Evolutionary conservation across 2,797 vertebrate genomes (phyloP).

Genomic region (Labroides dimidiatus): DNA sequence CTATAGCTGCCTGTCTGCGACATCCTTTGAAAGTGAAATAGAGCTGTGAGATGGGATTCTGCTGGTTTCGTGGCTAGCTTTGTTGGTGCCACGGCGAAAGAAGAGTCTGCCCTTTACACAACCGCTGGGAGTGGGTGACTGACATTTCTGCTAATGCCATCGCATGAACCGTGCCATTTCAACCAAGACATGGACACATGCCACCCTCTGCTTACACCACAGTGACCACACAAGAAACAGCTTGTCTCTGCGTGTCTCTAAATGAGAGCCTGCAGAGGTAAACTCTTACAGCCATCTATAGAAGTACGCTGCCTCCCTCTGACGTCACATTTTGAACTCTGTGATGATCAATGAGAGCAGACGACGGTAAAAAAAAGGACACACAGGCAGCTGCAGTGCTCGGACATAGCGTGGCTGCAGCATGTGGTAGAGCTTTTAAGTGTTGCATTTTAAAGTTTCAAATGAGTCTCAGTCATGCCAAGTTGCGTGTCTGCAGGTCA

Average conservation of each 20-base stretch:
- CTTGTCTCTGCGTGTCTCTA: conserved; percentile 53
- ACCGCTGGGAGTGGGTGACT: conserved; percentile 65
- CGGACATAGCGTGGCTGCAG: background rate
- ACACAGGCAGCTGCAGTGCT: background rate
- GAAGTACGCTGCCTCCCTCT: conserved; percentile 2
- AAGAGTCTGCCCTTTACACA: conserved; percentile 69
- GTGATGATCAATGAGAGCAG: conserved; percentile 28
- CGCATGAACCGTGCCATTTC: conserved; percentile 70
- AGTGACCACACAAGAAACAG: conserved; percentile 69
- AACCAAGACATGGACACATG: conserved; percentile 65
- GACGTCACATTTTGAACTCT: conserved; percentile 32
- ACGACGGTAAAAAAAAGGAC: conserved; percentile 11
- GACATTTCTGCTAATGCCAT: conserved; percentile 78
- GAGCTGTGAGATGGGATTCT: conserved; percentile 30
- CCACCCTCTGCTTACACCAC: conserved; percentile 63
- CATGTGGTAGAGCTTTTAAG: conserved; percentile 10
- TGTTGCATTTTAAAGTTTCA: conserved; percentile 34
- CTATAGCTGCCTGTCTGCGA: conserved; percentile 10
- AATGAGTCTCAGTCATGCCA: conserved; percentile 37
- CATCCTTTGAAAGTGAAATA: conserved; percentile 29
- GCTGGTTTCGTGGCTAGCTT: conserved; percentile 45
- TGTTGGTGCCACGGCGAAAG: conserved; percentile 48
- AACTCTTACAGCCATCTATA: conserved; percentile 36
- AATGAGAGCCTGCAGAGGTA: conserved; percentile 36
- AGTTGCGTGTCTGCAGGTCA: conserved; percentile 40